Percentiles rank a stretch among this genome's conserved stretches.
These are phyloP conservation scores for Sceloporus tristichus DNA, from an alignment of 2,113 vertebrate species.

Conservation along the genomic window DNA sequence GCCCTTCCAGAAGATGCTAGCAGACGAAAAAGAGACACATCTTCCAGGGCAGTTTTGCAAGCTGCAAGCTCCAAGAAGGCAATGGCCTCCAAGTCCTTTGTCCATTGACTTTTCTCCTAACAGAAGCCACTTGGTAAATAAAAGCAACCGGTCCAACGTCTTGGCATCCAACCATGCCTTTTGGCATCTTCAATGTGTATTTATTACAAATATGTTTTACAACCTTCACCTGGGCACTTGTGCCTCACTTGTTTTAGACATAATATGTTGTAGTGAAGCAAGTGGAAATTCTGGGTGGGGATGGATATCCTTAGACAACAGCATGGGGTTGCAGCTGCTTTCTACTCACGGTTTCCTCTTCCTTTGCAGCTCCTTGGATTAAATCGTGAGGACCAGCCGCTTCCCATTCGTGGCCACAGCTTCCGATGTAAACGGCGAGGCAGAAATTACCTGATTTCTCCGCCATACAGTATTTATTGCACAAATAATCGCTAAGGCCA, in stretches of 20 bases:
- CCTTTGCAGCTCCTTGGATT: neutral
- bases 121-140: neutral
- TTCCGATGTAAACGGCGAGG: neutral
- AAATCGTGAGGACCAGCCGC: neutral
- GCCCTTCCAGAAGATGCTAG: too few relatives aligned
- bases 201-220: slow-evolving; percentile 33
- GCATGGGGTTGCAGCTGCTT: neutral
- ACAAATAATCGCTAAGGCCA: slow-evolving; percentile 20
- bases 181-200: slow-evolving; percentile 19
- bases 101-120: neutral
- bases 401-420: neutral
- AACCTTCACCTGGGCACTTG: neutral
- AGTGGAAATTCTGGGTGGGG: neutral
- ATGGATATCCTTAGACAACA: too few relatives aligned
- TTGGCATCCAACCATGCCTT: neutral
- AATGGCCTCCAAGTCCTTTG: too few relatives aligned
- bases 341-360: neutral
- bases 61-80: too few relatives aligned
- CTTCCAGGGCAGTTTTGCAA: too few relatives aligned
- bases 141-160: neutral
- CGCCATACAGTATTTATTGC: slow-evolving; percentile 9
- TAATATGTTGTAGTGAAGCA: too few relatives aligned
- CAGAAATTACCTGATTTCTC: slow-evolving; percentile 18
- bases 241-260: too few relatives aligned
- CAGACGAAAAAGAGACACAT: too few relatives aligned